These are phyloP conservation scores for Trypoxylus dichotomus DNA, from an alignment of 1,140 invertebrate species.

Conservation along the genomic window DNA sequence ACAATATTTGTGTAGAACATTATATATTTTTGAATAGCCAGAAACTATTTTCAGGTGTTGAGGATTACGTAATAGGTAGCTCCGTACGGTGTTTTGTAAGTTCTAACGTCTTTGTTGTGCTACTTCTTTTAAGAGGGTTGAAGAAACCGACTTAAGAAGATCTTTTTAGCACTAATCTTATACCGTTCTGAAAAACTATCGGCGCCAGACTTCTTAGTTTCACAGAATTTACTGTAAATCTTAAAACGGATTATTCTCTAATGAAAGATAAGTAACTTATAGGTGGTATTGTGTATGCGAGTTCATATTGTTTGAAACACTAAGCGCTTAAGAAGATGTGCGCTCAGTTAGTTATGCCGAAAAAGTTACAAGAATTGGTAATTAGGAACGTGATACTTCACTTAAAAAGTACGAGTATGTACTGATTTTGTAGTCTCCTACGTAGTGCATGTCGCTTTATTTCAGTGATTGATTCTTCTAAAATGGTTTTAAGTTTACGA, in stretches of 20 bases:
- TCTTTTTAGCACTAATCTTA: not conserved
- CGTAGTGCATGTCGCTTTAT: too few relatives aligned
- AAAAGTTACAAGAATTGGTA: not conserved
- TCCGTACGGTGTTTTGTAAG: not conserved
- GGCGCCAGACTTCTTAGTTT: conserved; percentile 17
- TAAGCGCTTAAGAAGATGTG: not conserved
- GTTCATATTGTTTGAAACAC: not conserved
- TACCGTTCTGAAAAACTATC: conserved; percentile 9
- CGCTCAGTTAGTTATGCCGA: not conserved
- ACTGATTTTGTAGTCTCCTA: too few relatives aligned
- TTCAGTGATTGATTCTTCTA: too few relatives aligned
- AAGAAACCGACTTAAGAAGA: conserved; percentile 21
- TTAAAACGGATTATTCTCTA: conserved; percentile 14
- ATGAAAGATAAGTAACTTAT: conserved; percentile 24
- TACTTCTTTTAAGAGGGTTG: not conserved
- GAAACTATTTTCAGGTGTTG: not conserved
- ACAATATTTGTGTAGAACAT: not conserved
- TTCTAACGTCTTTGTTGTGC: not conserved
- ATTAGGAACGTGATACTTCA: too few relatives aligned
- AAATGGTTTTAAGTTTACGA: too few relatives aligned
- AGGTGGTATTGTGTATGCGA: not conserved
- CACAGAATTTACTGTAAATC: not conserved
- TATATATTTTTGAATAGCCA: too few relatives aligned
- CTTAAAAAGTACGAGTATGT: too few relatives aligned
- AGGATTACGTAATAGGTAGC: not conserved